Evolutionary conservation across 2,113 vertebrate genomes (phyloP).

Genomic region (Perognathus longimembris): DNA sequence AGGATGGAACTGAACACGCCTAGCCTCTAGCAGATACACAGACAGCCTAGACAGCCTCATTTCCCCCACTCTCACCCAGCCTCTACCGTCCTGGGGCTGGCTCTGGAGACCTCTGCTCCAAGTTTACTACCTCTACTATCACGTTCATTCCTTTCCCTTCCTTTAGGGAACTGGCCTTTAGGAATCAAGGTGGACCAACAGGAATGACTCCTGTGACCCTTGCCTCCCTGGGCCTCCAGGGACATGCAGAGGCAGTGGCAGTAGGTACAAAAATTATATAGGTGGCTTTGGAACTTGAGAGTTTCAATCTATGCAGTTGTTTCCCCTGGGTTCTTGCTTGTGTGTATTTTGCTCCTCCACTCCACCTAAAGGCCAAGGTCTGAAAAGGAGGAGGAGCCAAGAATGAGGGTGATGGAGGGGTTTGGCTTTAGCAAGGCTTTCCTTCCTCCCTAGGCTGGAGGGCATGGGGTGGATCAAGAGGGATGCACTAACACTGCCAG

Average conservation of each 20-base stretch:
- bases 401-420: neutral
- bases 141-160: neutral
- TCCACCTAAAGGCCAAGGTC: neutral
- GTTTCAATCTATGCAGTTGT: neutral
- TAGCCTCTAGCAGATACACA: neutral
- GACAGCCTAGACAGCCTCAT: fast-evolving
- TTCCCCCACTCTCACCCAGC: neutral
- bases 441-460: neutral
- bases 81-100: neutral
- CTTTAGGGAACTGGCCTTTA: neutral
- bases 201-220: neutral
- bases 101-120: neutral
- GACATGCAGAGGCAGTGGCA: neutral
- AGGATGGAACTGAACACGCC: neutral
- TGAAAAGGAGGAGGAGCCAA: neutral
- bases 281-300: neutral
- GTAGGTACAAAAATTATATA: neutral
- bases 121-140: neutral
- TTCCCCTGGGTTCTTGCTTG: neutral
- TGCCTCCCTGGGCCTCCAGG: neutral
- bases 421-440: neutral
- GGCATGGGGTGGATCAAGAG: neutral
- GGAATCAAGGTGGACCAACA: constrained; percentile 3
- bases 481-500: neutral
- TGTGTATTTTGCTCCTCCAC: neutral